Evolutionary conservation across 2,113 vertebrate species (phyloP), one percentile per base, ranked within the genome.

Genomic region (Amphilophus citrinellus): DNA sequence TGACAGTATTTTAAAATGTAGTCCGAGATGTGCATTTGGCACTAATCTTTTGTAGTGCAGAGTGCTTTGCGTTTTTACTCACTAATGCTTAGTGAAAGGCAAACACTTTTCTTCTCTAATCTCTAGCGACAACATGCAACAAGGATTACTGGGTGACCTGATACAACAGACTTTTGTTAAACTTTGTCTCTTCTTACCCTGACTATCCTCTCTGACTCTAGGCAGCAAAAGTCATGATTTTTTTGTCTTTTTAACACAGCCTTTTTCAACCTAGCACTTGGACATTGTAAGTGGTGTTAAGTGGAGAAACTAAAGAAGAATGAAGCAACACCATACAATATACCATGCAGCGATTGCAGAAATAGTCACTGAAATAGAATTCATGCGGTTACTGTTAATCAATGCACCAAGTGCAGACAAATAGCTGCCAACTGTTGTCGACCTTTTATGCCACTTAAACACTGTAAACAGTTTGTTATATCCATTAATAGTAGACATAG

Each of bases 41-140:
- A 61, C 65, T 88, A 15, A 84, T 87, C 77, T 77, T 82, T 65
- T 79, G 57, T 81, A 50, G 65, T 58, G 80, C 68, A 6, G 63
- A 85, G 79, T 47, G 76, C 44, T 87, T 92, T 89, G 66, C 84
- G 79, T 63, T 88, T 78, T 86, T 73, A 57, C 80, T 82, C 66
- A 79, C 15, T 86, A 80, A 82, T 80, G 68, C 80, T 84, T 37
- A 78, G 75, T 6, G 53, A 90, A 89, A 90, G 62, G 76, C 83
- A 88, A 90, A 88, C 85, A 61, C 56, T 81, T 87, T 76, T 57
- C 59, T 76, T 78, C 59, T 75, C 44, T 91, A 89, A 91, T 93
- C 89, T 87, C 62, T 22, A 24, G 82, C 13, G 80, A 83, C 81
- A 82, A 89, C 90, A 90, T 86, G 79, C 87, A 79, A 53, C 68